Conservation (phyloP, 2,113 vertebrate species). For the Labeo catla region DNA sequence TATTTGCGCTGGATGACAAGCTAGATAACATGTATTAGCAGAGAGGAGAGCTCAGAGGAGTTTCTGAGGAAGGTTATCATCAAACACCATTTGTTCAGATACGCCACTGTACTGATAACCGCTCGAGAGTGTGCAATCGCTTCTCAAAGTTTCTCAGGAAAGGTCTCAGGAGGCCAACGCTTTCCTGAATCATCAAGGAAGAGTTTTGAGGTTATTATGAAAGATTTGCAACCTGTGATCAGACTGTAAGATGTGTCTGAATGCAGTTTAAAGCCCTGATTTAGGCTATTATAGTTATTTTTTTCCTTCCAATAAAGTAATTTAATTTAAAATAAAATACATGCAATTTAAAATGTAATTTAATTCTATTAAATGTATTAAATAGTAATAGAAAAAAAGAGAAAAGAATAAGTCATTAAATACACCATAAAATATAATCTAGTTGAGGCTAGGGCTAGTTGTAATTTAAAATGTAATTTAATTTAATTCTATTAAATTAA, state of each 20-base stretch:
- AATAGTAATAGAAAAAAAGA: too few relatives aligned
- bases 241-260: neutral
- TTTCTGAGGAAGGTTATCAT: slow-evolving; percentile 11
- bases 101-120: neutral
- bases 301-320: neutral
- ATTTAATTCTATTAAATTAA: too few relatives aligned
- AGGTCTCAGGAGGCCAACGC: neutral
- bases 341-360: neutral
- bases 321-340: neutral
- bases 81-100: slow-evolving; percentile 28
- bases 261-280: neutral
- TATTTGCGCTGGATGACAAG: slow-evolving; percentile 13
- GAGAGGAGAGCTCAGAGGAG: neutral
- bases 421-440: too few relatives aligned
- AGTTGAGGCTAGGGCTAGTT: neutral
- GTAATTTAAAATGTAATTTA: too few relatives aligned
- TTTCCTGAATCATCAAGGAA: neutral
- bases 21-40: slow-evolving; percentile 38
- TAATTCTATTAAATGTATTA: neutral
- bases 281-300: neutral
- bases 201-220: neutral
- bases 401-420: too few relatives aligned
- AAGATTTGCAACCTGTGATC: neutral
- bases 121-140: neutral
- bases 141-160: neutral